Base-by-base conservation (phyloP, 2,797 vertebrate species). In the Tangara arthus region DNA sequence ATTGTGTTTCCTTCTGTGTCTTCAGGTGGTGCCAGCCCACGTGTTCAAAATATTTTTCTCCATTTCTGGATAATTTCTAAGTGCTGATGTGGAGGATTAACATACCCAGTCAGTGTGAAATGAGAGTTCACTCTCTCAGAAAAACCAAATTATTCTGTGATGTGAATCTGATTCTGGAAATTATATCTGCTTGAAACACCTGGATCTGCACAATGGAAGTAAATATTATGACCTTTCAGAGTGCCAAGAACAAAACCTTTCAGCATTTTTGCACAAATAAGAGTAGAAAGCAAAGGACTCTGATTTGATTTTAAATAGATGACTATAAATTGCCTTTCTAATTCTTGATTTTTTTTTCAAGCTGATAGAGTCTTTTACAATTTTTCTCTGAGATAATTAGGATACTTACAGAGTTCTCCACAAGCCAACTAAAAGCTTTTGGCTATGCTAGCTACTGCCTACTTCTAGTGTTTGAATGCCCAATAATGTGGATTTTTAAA, bases 401-500 rank as follows among this genome's bases (percentile, higher is more conserved):
- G 26, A 15, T 27, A 22, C 4, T 59, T 63, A 5, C 2, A 50
- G 2, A 1, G 0, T 59, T 69, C 7, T 56, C 15, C 24, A 12
- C 15, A 15, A 41, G 9, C 72, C 86, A 69, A 63, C 3, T 1
- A 42, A 79, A 90, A 66, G 2, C 2, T 75, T 8, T 37, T 87
- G 21, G 30, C 37, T 52, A 0, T 32, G 8, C 44, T 21, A 37
- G 12, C 15, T 70, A 3, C 27, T 86, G 18, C 35, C 35, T 69
- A 1, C 4, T 81, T 65, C 12, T 47, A 12, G 6, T 6, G 4
- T 7, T 59, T 57, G 17, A 61, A 23, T 19, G 34, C 15, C n/a
- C 41, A 60, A 18, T 7, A 6, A 11, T 27, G 9, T 20, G 21
- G 0, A 44, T 71, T 9, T 73, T 53, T 41, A 34, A 70, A 32